A percentile compares a stretch with the other conserved stretches of the same genome.
phyloP scores from a whole-genome alignment of 2,888 invertebrate species.

The Perithous albicinctus region DNA sequence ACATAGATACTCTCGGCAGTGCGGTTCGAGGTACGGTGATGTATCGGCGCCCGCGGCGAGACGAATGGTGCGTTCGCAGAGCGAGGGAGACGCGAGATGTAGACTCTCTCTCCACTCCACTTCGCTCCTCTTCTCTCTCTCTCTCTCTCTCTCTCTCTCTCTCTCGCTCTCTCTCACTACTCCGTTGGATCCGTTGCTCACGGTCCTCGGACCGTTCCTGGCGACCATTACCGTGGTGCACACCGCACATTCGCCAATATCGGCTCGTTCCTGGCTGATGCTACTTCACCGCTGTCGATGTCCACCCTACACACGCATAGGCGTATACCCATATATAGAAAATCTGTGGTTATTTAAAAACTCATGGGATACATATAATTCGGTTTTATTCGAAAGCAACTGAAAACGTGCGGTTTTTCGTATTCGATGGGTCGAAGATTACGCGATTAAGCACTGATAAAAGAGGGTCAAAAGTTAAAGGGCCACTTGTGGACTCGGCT shows the following conservation, averaged over 20 bases:
- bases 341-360: neutral
- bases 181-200: conserved; percentile 33
- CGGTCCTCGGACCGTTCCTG: conserved; percentile 70
- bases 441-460: conserved; percentile 83
- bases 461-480: conserved; percentile 85
- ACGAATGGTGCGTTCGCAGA: conserved; percentile 79
- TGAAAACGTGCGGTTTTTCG: conserved; percentile 42
- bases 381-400: conserved; percentile 36
- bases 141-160: neutral
- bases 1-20: conserved; percentile 58
- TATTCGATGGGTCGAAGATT: conserved; percentile 74
- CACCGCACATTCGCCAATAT: conserved; percentile 80
- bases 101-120: conserved; percentile 2
- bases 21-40: conserved; percentile 82
- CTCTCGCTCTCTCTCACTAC: conserved; percentile 2
- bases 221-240: conserved; percentile 77
- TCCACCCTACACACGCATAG: conserved; percentile 8
- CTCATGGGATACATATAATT: neutral
- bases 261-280: conserved; percentile 57
- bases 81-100: conserved; percentile 42
- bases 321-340: neutral
- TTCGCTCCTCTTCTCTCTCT: conserved; percentile 3
- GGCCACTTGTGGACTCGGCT: conserved; percentile 84
- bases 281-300: conserved; percentile 31
- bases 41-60: conserved; percentile 83